Percentiles rank a stretch among this genome's conserved stretches.
phyloP scores from a whole-genome alignment of 2,797 vertebrate species.

The Scyliorhinus canicula region DNA sequence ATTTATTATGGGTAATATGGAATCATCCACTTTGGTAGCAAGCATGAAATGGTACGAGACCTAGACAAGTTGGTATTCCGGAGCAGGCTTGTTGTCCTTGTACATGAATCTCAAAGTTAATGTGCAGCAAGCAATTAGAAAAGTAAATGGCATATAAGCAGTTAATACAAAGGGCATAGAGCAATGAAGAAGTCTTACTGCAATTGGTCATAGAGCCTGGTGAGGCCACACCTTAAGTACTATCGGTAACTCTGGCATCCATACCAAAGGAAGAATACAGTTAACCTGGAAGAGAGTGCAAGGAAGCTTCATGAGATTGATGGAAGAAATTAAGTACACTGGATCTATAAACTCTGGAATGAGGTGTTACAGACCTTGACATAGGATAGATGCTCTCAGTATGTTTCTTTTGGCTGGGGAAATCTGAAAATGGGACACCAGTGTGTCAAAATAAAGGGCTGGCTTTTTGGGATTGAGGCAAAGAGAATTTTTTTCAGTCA shows the following conservation, averaged over 20 bases:
- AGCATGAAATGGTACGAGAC: not conserved
- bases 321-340: not conserved
- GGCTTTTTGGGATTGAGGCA: not conserved
- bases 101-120: not conserved
- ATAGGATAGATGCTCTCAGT: not conserved
- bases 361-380: not conserved
- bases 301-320: not conserved
- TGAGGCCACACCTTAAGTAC: not conserved
- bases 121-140: not conserved
- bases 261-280: not conserved
- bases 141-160: not conserved
- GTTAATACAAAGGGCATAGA: not conserved
- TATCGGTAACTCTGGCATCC: not conserved
- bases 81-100: not conserved
- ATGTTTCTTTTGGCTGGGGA: not conserved
- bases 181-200: not conserved
- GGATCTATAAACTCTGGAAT: not conserved
- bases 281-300: not conserved
- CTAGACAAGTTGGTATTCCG: too few relatives aligned
- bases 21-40: not conserved
- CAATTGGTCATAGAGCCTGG: not conserved
- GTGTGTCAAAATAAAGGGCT: not conserved
- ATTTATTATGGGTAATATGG: not conserved
- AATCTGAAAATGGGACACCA: not conserved
- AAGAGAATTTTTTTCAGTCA: not conserved